Evolutionary conservation across 2,113 vertebrate genomes (phyloP).

Genomic region (Boleophthalmus pectinirostris): DNA sequence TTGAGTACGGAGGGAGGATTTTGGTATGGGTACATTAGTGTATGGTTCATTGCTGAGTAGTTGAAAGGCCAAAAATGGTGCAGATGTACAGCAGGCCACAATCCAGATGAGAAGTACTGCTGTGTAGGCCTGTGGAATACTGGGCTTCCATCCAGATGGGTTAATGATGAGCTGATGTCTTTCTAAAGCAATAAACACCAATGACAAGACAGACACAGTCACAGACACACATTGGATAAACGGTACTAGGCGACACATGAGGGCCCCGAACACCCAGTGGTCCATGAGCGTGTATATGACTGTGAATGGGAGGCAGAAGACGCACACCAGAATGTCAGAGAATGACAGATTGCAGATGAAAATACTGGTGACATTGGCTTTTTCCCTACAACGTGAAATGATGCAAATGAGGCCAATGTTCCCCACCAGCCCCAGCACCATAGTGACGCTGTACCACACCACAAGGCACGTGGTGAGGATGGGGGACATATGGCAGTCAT

Average conservation of each 20-base stretch:
- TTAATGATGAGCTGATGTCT: constrained; percentile 93
- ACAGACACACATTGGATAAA: constrained; percentile 91
- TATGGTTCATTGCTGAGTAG: constrained; percentile 81
- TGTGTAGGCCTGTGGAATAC: constrained; percentile 82
- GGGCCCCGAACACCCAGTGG: constrained; percentile 90
- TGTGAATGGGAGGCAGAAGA: constrained; percentile 89
- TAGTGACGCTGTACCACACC: constrained; percentile 84
- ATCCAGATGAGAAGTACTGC: constrained; percentile 84
- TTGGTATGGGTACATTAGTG: constrained; percentile 67
- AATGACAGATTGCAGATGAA: constrained; percentile 91
- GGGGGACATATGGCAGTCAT: constrained; percentile 77
- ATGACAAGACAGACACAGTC: constrained; percentile 88
- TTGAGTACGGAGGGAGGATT: constrained; percentile 37
- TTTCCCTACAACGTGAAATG: constrained; percentile 85
- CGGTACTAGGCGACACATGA: constrained; percentile 85
- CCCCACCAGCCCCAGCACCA: constrained; percentile 86
- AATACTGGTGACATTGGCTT: constrained; percentile 86
- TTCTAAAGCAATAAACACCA: constrained; percentile 91
- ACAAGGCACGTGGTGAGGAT: constrained; percentile 79
- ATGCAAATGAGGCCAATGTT: constrained; percentile 88
- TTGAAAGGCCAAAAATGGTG: constrained; percentile 86
- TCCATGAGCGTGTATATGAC: constrained; percentile 91
- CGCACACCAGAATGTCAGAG: constrained; percentile 89
- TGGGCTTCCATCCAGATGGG: constrained; percentile 91
- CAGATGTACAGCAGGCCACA: constrained; percentile 82